phyloP scores from a whole-genome alignment of 1,140 invertebrate species.

The Drosophila ananassae region DNA sequence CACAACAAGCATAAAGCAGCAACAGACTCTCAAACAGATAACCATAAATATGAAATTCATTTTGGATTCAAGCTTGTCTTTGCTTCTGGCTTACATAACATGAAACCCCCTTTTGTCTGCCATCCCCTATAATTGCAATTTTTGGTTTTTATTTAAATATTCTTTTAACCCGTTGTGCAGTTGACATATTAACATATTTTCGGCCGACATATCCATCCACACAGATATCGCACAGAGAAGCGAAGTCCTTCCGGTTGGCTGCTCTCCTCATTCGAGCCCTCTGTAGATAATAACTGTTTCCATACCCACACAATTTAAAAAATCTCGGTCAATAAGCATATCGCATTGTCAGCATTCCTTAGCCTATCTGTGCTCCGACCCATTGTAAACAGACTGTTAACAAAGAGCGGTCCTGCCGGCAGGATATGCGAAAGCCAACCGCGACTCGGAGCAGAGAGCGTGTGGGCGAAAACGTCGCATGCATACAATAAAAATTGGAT shows the following conservation, averaged over 20 bases:
- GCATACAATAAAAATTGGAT: slow-evolving; percentile 36
- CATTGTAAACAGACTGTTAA: slow-evolving; percentile 51
- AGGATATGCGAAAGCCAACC: slow-evolving; percentile 30
- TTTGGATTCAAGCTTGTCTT: slow-evolving; percentile 51
- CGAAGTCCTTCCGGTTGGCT: slow-evolving; percentile 12
- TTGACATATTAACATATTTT: slow-evolving; percentile 29
- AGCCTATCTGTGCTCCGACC: slow-evolving; percentile 1
- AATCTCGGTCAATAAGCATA: slow-evolving; percentile 71
- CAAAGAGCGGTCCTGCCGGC: slow-evolving; percentile 28
- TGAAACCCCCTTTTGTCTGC: neutral
- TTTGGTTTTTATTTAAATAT: neutral
- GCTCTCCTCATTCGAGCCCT: slow-evolving; percentile 15
- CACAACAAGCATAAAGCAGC: slow-evolving; percentile 11
- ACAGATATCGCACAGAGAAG: neutral
- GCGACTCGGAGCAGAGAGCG: slow-evolving; percentile 19
- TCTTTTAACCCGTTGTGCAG: neutral
- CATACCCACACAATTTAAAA: slow-evolving; percentile 57
- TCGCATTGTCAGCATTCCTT: slow-evolving; percentile 36
- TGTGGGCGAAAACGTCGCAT: slow-evolving; percentile 41
- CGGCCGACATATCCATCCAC: neutral
- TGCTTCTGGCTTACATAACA: too few relatives aligned
- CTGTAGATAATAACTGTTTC: slow-evolving; percentile 46
- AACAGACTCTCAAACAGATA: slow-evolving; percentile 26
- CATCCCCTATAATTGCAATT: neutral
- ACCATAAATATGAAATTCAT: slow-evolving; percentile 35